Base-by-base conservation (phyloP, 2,888 invertebrate species). In the Synanthedon andrenaeformis region DNA sequence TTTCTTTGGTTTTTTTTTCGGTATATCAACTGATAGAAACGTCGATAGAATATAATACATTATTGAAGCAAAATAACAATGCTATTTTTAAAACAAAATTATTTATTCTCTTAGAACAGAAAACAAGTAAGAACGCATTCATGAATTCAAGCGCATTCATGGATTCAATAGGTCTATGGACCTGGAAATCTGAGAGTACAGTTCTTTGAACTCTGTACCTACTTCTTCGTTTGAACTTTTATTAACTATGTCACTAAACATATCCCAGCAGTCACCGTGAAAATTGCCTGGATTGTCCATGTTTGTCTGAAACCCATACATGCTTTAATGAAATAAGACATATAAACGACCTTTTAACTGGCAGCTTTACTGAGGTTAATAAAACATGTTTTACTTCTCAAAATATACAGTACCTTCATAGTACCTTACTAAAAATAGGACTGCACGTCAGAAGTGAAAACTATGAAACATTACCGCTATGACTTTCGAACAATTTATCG, bases 201-300 rank as follows among this genome's bases (percentile, higher is more conserved):
- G 69, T 58, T 87, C 88, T 56, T 84, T 85, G 49, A 87, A 67
- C 58, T 88, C 87, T 45, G 84, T 77, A 19, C 78, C 74, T 66
- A 78, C 74, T 53, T 87, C 49, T 49, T 49, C 17, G 14, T 19
- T 76, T 19, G 75, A 64, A 53, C 67, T 69, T 62, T 78, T 85
- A 59, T 70, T 82, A 6, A 69, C 73, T 57, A 85, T 82, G 53
- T 35, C 35, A 35, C 10, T 35, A 35, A 87, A 82, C 82, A 88
- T 86, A 68, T 82, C 82, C 53, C 87, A 87, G 84, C 87, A 87
- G 62, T 87, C 86, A 49, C 78, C 79, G 68, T 82, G 76, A 53
- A 83, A 85, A 53, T 82, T 77, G 55, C 76, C 74, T 17, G 72
- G 66, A 55, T 71, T 67, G 42, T 74, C 75, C 69, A 64, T 67